phyloP scores from a whole-genome alignment of 1,140 invertebrate genomes.

The Platyura marginata region DNA sequence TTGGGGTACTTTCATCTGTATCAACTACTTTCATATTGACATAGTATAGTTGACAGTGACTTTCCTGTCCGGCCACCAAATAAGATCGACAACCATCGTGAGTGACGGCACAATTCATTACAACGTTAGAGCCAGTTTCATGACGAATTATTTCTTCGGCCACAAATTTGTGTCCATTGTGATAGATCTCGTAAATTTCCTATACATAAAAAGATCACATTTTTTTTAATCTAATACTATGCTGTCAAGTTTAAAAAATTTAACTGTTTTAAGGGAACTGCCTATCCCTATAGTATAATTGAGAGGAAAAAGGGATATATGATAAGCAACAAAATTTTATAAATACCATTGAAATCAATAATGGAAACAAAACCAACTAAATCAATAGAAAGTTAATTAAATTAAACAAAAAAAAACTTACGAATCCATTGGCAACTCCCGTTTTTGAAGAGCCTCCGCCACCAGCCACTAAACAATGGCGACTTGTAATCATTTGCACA shows the following conservation, averaged over 20 bases:
- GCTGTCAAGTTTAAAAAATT: background rate
- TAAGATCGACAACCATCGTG: slow-evolving; percentile 50
- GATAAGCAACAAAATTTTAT: too few species aligned
- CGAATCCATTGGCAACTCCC: slow-evolving; percentile 89
- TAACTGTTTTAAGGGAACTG: too few species aligned
- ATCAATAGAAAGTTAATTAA: background rate
- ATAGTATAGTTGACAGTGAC: slow-evolving; percentile 74
- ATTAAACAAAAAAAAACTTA: slow-evolving; percentile 28
- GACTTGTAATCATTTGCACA: slow-evolving; percentile 72
- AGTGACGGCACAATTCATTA: slow-evolving; percentile 72
- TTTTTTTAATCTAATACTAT: slow-evolving; percentile 8
- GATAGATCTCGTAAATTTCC: slow-evolving; percentile 83
- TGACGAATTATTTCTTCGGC: slow-evolving; percentile 73
- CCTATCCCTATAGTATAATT: too few species aligned
- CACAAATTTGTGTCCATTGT: slow-evolving; percentile 58
- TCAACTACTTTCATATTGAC: slow-evolving; percentile 50
- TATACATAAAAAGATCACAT: slow-evolving; percentile 25
- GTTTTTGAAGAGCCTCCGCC: slow-evolving; percentile 90
- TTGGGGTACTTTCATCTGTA: slow-evolving; percentile 3
- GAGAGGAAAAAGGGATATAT: too few species aligned
- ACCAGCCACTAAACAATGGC: slow-evolving; percentile 85
- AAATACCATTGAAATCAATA: background rate
- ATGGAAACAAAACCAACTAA: background rate
- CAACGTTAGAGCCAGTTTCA: slow-evolving; percentile 72
- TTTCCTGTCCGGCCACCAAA: slow-evolving; percentile 80